Base-by-base conservation (phyloP, 1,140 invertebrate genomes). In the Drosophila nasuta region DNA sequence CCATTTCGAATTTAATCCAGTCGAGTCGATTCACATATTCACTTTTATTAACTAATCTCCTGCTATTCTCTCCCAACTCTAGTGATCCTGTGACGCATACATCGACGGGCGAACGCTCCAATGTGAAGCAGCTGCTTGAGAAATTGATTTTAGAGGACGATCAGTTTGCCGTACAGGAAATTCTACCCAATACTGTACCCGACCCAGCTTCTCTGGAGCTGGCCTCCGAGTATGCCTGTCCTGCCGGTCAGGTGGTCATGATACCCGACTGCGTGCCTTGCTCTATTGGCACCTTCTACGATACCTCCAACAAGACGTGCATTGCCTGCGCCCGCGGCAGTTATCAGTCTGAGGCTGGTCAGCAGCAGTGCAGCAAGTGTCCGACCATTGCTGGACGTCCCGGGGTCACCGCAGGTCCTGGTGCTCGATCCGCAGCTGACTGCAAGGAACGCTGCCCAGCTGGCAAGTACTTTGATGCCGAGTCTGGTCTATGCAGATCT, bases 251-350 rank as follows among this genome's bases (percentile, higher is more conserved):
- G 94, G 98, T 99, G 33, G 97, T 98, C 2, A 96, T 97, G 94
- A 96, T 96, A 20, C 96, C 97, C 66, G 97, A 97, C 91, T 98
- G 97, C 91, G 98, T 99, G 25, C 97, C 98, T 25, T 99, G 98
- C 92, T 96, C 98, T 38, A 95, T 98, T 74, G 98, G 98, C 57
- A 97, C 97, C 2, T 99, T 94, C 93, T 98, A 96, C 91, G 95
- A 98, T 77, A 94, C 94, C 35, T 94, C 95, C 5, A 96, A 95
- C 25, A 95, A 96, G 78, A 95, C 94, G 17, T 99, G 98, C 89
- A 92, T 95, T 11, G 95, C 96, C 3, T 99, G 98, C 91, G 96
- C 97, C 0, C 93, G 96, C 46, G 98, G 98, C 59, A 96, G 95
- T 0, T 99, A 99, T 92, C 98, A 99, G 93, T 98, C 98, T 76